Evolutionary conservation across 2,888 invertebrate species (phyloP).

Genomic region (Eilema depressum): DNA sequence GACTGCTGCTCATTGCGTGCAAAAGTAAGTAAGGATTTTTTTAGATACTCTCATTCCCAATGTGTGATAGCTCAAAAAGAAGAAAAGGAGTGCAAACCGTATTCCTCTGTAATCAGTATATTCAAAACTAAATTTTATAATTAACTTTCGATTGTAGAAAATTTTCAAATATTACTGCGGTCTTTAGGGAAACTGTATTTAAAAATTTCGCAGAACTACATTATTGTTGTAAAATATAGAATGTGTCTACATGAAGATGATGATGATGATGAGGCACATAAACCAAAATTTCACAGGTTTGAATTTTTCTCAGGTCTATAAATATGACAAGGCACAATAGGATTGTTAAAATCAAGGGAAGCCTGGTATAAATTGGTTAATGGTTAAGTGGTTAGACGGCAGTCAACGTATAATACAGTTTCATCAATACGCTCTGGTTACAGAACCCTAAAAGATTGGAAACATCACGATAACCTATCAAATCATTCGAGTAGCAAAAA

Average conservation of each 20-base stretch:
- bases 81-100: not conserved
- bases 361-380: not conserved
- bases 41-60: not conserved
- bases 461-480: not conserved
- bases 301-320: not conserved
- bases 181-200: not conserved
- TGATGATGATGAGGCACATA: no score
- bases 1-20: constrained; percentile 83
- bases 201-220: not conserved
- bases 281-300: no score
- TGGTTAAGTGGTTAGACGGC: not conserved
- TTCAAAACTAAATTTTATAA: no score
- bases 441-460: not conserved
- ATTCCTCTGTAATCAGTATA: no score
- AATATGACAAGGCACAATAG: not conserved
- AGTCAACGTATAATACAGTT: not conserved
- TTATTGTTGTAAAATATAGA: not conserved
- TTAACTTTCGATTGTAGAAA: no score
- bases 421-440: not conserved
- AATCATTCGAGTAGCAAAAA: constrained; percentile 25
- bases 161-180: not conserved
- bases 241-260: no score
- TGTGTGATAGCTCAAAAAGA: not conserved
- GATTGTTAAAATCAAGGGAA: not conserved
- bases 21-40: constrained; percentile 74